Evolutionary conservation across 2,888 invertebrate species (phyloP), one percentile per base, ranked within the genome.

Genomic region (Linnaemya tessellans): DNA sequence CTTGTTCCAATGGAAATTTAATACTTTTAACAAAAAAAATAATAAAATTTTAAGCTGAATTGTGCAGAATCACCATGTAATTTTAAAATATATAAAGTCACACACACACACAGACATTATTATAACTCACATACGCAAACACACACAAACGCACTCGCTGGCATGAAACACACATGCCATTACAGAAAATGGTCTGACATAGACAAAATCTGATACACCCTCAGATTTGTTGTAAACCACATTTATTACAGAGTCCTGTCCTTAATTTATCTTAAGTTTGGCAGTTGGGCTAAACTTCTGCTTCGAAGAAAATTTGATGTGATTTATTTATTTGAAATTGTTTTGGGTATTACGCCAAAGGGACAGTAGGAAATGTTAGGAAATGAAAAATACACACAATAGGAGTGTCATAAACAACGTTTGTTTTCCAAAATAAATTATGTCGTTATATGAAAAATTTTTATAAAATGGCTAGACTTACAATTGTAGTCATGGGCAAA

Each of bases 241-340:
- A 85, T 79, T 85, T 85, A 82, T 82, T 85, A 85, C 75, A 30
- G 54, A 54, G 77, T 71, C 77, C 65, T 82, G 82, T 80, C 71
- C 82, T 82, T 71, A 75, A 85, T 80, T 85, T 85, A 85, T 85
- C 82, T 82, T 80, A 67, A 75, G 82, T 71, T 83, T 82, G 82
- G 71, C 85, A 85, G 58, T 65, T 79, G 70, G 56, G 64, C 77
- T 58, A 67, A 83, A 65, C 22, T 78, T 83, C 7, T 71, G 65
- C 65, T 43, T 58, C 35, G 9, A 20, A 41, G 71, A n/a, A 67
- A 65, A 83, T 83, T 83, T 78, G 10, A 75, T 67, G 51, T 83
- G 77, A 77, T 78, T 83, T 83, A 77, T 78, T 83, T 83, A 83
- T 83, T 58, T 58, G 22, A 73, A 62, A 60, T 68, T 81, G 38